Evolutionary conservation across 2,888 invertebrate species (phyloP), one percentile per base, ranked within the genome.

Genomic region (Lamellibrachia columna): DNA sequence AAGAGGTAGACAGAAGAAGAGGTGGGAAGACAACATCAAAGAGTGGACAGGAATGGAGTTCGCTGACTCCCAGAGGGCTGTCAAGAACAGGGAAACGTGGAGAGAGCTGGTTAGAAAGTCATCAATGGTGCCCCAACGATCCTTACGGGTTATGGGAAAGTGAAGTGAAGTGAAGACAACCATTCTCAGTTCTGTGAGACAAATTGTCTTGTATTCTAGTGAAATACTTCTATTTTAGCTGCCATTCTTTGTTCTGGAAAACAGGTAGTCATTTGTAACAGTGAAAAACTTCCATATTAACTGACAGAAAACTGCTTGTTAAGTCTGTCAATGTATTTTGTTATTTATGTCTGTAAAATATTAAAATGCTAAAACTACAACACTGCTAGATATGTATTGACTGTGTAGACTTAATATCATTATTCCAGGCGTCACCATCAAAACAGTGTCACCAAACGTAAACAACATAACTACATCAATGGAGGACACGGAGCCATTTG

Each of bases 351-450:
- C 8, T 55, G 55, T 9, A 1, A 9, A 9, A 9, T 55, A 75
- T 22, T 75, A 75, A 11, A 75, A 75, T 75, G n/a, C 22, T 22
- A 1, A 75, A 22, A 22, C 75, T 2, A 75, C 15, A 75, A 22
- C 75, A 22, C n/a, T 75, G 75, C 15, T 75, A 15, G 15, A 22
- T n/a, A 2, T 11, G 22, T 11, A 15, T 3, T 22, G 22, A 22
- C 2, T 58, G 40, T 40, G 40, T 58, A 75, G 6, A 75, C 22
- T 22, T 22, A 0, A 75, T 75, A 3, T 22, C 22, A n/a, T 75
- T n/a, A 75, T 75, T 75, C n/a, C 75, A 75, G 75, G 75, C n/a
- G 75, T 75, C 75, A 75, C 75, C 75, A 75, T 75, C 75, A 75
- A 75, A 75, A 22, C 75, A 22, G 75, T 75, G 75, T 11, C 75